Evolutionary conservation across 2,113 vertebrate species (phyloP), one percentile per base, ranked within the genome.

Genomic region (Sclerurus mexicanus): DNA sequence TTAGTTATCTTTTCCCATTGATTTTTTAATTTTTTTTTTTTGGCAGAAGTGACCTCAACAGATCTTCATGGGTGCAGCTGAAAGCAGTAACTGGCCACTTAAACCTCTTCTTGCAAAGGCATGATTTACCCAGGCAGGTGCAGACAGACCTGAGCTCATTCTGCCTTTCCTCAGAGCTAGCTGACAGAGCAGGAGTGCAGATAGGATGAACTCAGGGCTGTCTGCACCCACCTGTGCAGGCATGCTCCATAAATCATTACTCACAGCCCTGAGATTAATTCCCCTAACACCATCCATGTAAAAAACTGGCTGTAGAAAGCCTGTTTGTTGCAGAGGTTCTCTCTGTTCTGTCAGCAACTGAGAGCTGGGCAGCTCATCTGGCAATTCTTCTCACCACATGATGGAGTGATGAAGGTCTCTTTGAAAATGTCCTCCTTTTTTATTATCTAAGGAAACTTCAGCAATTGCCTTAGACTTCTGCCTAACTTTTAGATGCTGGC

Each of bases 341-440:
- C 50, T 81, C 62, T 85, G 39, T 71, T 81, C 62, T 85, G 39
- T 71, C 42, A 83, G 40, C 56, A 53, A 3, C 3, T 4, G 24
- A 40, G 35, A 63, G 3, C 0, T 50, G 53, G 28, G 72, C 42
- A 83, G 52, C 30, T 77, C 46, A 55, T 7, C 31, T 12, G 50
- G n/a, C 12, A 77, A 53, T 56, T 66, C 14, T 11, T 53, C 0
- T 0, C 18, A 24, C 5, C 0, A 0, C 20, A 33, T 72, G 14
- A 42, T 9, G 53, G 6, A 24, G 9, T 53, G 37, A 80, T 27
- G 28, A 88, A 35, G 13, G 18, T 68, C 55, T 42, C 37, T 86
- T 73, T 77, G 82, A 44, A 93, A 83, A 85, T 35, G 9, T 40
- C 23, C 6, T 35, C 33, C 7, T 46, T 46, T 75, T 82, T 75